Percentiles rank a stretch among this genome's conserved stretches.
Evolutionary conservation across 2,113 vertebrate genomes (phyloP).

Genomic region (Diadophis punctatus): DNA sequence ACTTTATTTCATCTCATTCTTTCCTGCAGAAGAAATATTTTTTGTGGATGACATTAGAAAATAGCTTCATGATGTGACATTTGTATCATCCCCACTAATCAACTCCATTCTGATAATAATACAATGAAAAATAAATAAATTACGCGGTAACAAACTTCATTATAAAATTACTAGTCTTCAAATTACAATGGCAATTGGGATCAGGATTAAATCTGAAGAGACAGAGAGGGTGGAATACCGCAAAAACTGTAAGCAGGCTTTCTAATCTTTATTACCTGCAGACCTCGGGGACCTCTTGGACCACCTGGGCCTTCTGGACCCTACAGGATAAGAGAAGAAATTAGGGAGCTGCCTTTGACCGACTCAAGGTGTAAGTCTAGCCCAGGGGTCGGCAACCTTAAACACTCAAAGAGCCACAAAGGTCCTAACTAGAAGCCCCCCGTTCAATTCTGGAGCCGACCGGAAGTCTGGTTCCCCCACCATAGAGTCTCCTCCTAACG

Average conservation of each 20-base stretch:
- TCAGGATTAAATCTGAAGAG: not conserved
- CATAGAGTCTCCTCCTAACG: no score
- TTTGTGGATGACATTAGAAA: not conserved
- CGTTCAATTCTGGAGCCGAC: no score
- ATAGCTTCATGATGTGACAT: not conserved
- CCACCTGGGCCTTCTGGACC: constrained; percentile 82
- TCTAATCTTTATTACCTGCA: constrained; percentile 71
- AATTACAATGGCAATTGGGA: not conserved
- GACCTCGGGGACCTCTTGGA: constrained; percentile 76
- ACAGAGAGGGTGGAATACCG: not conserved
- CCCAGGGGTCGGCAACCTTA: not conserved
- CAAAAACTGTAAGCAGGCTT: not conserved
- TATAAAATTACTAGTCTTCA: not conserved
- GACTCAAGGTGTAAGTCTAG: not conserved
- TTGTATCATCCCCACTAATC: not conserved
- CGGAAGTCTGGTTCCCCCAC: no score
- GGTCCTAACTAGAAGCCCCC: no score
- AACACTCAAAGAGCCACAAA: no score
- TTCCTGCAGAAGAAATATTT: not conserved
- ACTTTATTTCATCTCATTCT: not conserved
- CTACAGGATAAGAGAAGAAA: constrained; percentile 57
- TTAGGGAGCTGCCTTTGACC: not conserved
- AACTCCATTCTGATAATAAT: not conserved
- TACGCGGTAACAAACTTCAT: not conserved
- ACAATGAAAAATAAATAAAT: not conserved